Evolutionary conservation across 1,140 invertebrate genomes (phyloP), one percentile per base, ranked within the genome.

Genomic region (Berghia stephanieae): DNA sequence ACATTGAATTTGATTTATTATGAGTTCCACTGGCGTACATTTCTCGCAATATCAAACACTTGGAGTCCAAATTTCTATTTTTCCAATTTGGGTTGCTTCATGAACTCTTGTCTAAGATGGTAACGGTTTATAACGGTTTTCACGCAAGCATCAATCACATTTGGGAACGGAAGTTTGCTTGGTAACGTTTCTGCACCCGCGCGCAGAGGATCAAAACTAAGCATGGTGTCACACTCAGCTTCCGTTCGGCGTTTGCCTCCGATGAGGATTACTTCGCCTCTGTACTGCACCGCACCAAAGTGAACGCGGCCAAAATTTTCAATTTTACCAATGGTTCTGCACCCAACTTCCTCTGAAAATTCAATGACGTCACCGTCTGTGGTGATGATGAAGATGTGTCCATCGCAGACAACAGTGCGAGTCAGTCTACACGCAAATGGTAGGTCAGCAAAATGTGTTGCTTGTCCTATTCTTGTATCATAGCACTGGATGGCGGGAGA

Each of bases 81-180:
- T 63, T 10, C 34, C 34, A 8, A 31, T 63, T 63, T 63, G 8
- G 10, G 10, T 16, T 34, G 2, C 42, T 75, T 75, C 24, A 63
- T 63, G 60, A 63, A 78, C 63, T 74, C 77, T 67, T 78, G 71
- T 10, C 74, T n/a, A 21, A 76, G 46, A 69, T 76, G 72, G 34
- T 72, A 66, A 13, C 67, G 16, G 38, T 79, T 79, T 67, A 79
- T 79, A 57, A 79, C 69, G 6, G 78, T 82, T 67, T 84, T 86
- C 44, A 86, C 83, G 60, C 83, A 84, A 40, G 83, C 82, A 68
- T 86, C 84, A 55, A 86, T 83, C 13, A 86, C 73, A 71, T 84
- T 78, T 57, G 84, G 80, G 57, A 81, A 82, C 10, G 83, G 83
- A 21, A 86, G 73, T 44, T 81, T 84, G 18, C 83, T 82, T 16